Percentiles rank a stretch among this genome's conserved stretches.
Evolutionary conservation across 2,888 invertebrate species (phyloP).

Genomic region (Callosobruchus maculatus): DNA sequence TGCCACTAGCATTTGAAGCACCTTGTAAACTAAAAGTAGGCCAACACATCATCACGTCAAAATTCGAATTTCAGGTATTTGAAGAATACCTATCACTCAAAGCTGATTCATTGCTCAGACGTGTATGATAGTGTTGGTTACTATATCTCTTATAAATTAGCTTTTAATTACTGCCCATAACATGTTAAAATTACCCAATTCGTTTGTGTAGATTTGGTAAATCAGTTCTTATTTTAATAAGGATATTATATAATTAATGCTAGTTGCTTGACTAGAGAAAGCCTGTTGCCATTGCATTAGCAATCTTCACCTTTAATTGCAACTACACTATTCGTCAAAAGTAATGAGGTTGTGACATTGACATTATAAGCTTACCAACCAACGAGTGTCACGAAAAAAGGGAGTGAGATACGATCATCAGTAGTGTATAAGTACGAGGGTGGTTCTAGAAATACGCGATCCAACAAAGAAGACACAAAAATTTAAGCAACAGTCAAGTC

Average conservation of each 20-base stretch:
- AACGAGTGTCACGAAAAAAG: no score
- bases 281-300: not conserved
- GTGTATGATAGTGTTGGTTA: not conserved
- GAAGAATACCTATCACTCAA: not conserved
- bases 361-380: not conserved
- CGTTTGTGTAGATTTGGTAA: not conserved
- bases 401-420: no score
- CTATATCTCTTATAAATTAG: not conserved
- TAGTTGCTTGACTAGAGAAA: not conserved
- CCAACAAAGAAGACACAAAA: no score
- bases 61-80: not conserved
- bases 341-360: not conserved
- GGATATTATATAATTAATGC: not conserved
- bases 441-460: no score
- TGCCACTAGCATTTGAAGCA: no score
- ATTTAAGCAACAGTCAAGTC: no score
- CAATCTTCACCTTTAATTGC: not conserved
- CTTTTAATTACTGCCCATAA: not conserved
- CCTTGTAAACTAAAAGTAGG: not conserved
- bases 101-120: not conserved
- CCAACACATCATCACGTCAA: not conserved
- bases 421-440: no score
- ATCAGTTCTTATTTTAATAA: not conserved
- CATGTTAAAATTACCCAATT: not conserved
- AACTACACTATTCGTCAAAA: not conserved